These are phyloP conservation scores for Alligator mississippiensis DNA, from an alignment of 2,113 vertebrate species.

Conservation along the genomic window DNA sequence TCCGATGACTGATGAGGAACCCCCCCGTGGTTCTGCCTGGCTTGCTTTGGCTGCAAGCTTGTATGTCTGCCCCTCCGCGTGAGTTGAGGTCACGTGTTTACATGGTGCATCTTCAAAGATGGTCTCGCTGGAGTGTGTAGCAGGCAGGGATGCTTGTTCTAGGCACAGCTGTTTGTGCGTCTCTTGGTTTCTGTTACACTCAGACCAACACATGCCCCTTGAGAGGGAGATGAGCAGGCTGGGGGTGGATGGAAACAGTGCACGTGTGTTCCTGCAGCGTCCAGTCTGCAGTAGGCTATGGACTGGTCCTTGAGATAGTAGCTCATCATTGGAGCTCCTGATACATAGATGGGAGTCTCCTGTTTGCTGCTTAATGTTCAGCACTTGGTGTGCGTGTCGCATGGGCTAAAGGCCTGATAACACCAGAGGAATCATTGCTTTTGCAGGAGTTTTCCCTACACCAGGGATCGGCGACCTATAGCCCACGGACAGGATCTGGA, in stretches of 20 bases:
- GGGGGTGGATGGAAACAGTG: too few species aligned
- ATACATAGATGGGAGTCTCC: neutral
- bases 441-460: neutral
- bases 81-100: neutral
- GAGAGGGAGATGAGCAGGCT: neutral
- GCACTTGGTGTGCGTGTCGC: neutral
- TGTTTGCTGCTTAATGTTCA: neutral
- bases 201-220: neutral
- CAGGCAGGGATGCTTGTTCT: neutral
- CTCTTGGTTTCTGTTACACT: neutral
- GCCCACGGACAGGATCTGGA: too few species aligned
- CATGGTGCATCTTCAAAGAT: neutral
- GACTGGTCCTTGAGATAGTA: neutral
- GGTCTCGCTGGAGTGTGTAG: neutral
- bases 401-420: neutral
- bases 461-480: too few species aligned
- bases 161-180: neutral
- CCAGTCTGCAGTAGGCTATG: neutral
- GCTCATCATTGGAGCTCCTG: neutral
- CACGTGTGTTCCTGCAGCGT: neutral
- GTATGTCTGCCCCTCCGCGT: neutral
- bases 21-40: too few species aligned
- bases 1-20: accelerated
- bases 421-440: neutral
- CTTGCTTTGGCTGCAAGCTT: neutral